phyloP scores from a whole-genome alignment of 2,113 vertebrate species.

The Grammomys dolichurus region DNA sequence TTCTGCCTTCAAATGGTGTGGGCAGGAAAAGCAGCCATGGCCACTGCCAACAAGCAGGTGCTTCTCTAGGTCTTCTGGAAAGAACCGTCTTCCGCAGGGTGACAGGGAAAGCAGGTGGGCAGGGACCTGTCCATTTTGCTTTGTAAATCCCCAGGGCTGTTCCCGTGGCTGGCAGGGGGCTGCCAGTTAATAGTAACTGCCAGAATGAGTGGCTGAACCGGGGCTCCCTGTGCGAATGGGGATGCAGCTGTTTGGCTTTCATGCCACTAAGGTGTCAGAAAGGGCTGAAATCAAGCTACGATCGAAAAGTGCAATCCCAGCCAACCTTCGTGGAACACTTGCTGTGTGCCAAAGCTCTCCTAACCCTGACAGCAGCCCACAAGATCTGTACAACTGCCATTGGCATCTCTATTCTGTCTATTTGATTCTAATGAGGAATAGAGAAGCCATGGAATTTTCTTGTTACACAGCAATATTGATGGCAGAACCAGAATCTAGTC shows the following conservation, averaged over 20 bases:
- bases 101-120: neutral
- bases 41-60: neutral
- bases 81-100: neutral
- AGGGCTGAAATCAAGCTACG: neutral
- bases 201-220: neutral
- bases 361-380: neutral
- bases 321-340: neutral
- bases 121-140: neutral
- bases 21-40: neutral
- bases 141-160: neutral
- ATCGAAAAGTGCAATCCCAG: neutral
- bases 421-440: neutral
- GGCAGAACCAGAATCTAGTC: neutral
- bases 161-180: neutral
- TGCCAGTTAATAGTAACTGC: neutral
- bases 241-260: neutral
- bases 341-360: neutral
- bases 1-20: neutral
- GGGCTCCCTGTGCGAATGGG: neutral
- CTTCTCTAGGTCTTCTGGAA: neutral
- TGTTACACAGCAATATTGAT: neutral
- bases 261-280: neutral
- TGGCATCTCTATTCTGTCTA: neutral
- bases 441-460: neutral
- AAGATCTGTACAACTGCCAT: accelerated